Evolutionary conservation across 2,113 vertebrate genomes (phyloP).

Genomic region (Mus musculus): GRCm39 chr9:27948001-27948500

Average conservation of each 20-base stretch:
- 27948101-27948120: background rate
- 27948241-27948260: background rate
- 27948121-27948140: background rate
- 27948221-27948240: background rate
- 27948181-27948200: background rate
- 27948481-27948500: background rate
- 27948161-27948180: background rate
- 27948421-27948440: background rate
- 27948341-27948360: background rate
- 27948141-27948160: background rate
- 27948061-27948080: background rate
- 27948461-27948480: background rate
- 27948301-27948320: background rate
- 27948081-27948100: background rate
- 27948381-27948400: background rate
- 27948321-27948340: background rate
- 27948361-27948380: background rate
- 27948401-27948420: background rate
- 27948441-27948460: background rate
- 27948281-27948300: background rate
- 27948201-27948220: background rate
- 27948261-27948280: background rate
- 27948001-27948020: background rate
- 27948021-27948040: background rate
- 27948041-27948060: background rate